These are phyloP conservation scores for Conger conger DNA, from an alignment of 2,113 vertebrate genomes.

Conservation along the genomic window DNA sequence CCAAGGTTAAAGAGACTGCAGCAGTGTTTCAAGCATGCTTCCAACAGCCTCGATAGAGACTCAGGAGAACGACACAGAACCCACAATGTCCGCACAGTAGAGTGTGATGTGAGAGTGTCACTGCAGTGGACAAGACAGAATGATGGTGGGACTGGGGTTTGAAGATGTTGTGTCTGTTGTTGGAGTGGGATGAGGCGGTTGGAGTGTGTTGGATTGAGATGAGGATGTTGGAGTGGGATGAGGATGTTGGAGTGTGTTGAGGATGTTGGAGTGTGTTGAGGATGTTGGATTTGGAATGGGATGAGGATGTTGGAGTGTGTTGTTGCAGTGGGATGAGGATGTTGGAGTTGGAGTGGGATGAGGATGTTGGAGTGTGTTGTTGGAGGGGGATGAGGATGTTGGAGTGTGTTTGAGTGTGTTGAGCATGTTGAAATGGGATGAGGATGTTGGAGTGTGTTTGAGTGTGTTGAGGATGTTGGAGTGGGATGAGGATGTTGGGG, in stretches of 20 bases:
- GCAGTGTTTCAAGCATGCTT: constrained; percentile 9
- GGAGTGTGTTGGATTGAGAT: not conserved
- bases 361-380: not conserved
- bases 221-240: not conserved
- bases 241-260: not conserved
- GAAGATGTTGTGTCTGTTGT: not conserved
- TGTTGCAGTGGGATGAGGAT: not conserved
- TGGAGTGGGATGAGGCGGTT: not conserved
- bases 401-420: not conserved
- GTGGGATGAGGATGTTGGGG: not conserved
- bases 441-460: not conserved
- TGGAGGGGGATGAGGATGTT: not conserved
- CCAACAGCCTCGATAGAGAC: not conserved
- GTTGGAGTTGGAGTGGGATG: not conserved
- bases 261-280: not conserved
- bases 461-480: not conserved
- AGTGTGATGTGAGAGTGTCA: not conserved
- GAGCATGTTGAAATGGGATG: not conserved
- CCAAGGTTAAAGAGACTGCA: constrained; percentile 19
- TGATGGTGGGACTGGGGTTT: not conserved
- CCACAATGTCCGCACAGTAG: no score
- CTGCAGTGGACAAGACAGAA: not conserved
- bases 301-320: not conserved
- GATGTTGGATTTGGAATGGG: not conserved
- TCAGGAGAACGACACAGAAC: not conserved